These are phyloP conservation scores for Tragulus kanchil DNA, from an alignment of 2,113 vertebrate genomes.

Conservation along the genomic window DNA sequence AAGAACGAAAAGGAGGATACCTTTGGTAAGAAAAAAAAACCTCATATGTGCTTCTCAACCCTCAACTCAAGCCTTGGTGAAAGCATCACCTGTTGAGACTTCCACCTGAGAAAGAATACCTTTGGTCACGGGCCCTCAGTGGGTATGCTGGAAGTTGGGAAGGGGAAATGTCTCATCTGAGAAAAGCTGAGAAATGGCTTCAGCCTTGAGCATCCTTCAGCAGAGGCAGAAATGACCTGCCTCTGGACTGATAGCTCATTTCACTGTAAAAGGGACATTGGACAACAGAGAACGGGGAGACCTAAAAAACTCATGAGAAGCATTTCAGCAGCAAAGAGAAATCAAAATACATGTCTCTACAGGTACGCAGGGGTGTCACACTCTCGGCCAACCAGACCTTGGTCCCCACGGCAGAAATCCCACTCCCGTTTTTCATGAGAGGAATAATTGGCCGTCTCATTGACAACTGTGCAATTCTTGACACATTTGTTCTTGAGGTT, in stretches of 20 bases:
- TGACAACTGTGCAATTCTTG: constrained; percentile 83
- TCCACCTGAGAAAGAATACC: neutral
- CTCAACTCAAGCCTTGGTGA: neutral
- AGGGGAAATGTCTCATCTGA: neutral
- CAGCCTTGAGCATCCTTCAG: neutral
- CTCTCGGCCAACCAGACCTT: constrained; percentile 82
- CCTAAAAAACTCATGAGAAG: neutral
- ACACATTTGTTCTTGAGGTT: constrained; percentile 95
- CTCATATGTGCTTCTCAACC: neutral
- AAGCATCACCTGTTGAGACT: neutral
- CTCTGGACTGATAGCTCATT: neutral
- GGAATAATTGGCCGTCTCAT: constrained; percentile 78
- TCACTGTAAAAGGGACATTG: neutral
- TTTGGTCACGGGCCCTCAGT: accelerated
- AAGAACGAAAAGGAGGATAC: too few relatives aligned
- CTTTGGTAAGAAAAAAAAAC: too few relatives aligned
- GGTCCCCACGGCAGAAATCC: constrained; percentile 79
- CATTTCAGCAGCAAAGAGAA: neutral
- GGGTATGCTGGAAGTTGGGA: neutral
- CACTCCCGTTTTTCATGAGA: constrained; percentile 84
- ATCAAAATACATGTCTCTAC: neutral
- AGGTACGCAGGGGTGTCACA: too few relatives aligned
- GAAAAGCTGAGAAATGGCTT: neutral
- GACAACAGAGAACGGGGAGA: neutral
- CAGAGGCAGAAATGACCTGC: neutral